These are phyloP conservation scores for Paramacrobiotus metropolitanus DNA, from an alignment of 1,140 invertebrate genomes.

Conservation along the genomic window DNA sequence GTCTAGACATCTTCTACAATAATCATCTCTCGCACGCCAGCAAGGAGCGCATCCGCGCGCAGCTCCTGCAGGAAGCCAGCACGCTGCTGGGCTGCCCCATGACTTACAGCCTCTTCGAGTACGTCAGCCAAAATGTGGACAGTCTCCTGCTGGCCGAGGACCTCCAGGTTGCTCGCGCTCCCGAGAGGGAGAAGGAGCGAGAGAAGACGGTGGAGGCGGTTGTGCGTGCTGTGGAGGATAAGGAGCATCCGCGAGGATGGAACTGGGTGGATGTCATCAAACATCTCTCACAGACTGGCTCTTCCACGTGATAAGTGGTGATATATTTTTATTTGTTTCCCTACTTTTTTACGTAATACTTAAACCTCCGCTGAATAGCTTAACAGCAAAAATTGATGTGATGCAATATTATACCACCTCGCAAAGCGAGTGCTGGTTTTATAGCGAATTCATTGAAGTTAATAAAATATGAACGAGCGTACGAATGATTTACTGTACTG, in stretches of 20 bases:
- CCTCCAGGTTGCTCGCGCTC: conserved; percentile 12
- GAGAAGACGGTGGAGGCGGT: conserved; percentile 68
- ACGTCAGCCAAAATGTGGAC: conserved; percentile 51
- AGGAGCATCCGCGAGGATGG: conserved; percentile 54
- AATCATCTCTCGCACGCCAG: conserved; percentile 35
- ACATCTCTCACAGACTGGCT: conserved; percentile 65
- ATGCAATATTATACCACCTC: too few species aligned
- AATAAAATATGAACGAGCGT: too few species aligned
- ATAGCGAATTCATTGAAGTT: too few species aligned
- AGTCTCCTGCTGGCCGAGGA: conserved; percentile 30
- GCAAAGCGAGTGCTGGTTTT: too few species aligned
- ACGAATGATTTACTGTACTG: too few species aligned
- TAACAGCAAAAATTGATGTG: too few species aligned
- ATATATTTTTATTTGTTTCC: too few species aligned
- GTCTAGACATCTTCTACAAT: conserved; percentile 79
- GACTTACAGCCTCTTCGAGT: conserved; percentile 83
- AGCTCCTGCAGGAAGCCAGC: conserved; percentile 12
- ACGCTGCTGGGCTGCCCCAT: conserved; percentile 69
- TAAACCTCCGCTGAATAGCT: too few species aligned
- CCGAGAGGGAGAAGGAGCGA: conserved; percentile 40
- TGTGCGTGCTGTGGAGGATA: conserved; percentile 26
- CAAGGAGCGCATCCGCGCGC: conserved; percentile 7
- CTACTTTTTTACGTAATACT: too few species aligned
- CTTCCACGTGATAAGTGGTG: too few species aligned
- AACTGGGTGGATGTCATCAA: conserved; percentile 86